Evolutionary conservation across 2,113 vertebrate species (phyloP), one percentile per base, ranked within the genome.

Genomic region (Lichenostomus cassidix): DNA sequence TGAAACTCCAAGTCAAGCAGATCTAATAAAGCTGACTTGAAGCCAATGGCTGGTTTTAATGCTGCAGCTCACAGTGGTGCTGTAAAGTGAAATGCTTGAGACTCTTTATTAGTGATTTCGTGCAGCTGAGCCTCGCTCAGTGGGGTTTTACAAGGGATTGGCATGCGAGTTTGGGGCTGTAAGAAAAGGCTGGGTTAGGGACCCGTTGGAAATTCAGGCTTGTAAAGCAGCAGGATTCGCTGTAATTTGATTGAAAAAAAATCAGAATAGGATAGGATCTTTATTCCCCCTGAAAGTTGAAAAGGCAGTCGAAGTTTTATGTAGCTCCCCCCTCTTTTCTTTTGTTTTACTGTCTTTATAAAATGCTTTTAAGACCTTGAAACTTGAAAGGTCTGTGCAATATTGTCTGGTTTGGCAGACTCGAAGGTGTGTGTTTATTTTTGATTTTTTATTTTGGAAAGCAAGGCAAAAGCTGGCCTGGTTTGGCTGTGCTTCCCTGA

Each of bases 91-190:
- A 97, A 97, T 97, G 97, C 96, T 97, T 84, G 97, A 97, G 97
- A 97, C 95, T 93, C 97, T 97, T 98, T 97, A 98, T 98, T 97
- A 98, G 97, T 86, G 92, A 68, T 83, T 96, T 90, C 83, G 96
- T 97, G 97, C 98, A 98, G 98, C 98, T 98, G 98, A 97, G 98
- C 87, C 98, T 97, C 96, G 42, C 97, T 98, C 97, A 94, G 96
- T 96, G 95, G 96, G 96, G 96, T 97, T 95, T 97, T 96, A 97
- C 95, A 94, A 94, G 96, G 95, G 87, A 64, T 90, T 92, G 85
- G 90, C 87, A 33, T 97, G 97, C 92, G 94, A 97, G 44, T 89
- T 69, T 89, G 89, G 84, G 95, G 92, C 90, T 81, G 96, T 96
- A 97, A 97, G 97, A 84, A 92, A 89, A 93, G 96, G 68, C 95